Evolutionary conservation across 2,888 invertebrate genomes (phyloP).

Genomic region (Euclidia mi): DNA sequence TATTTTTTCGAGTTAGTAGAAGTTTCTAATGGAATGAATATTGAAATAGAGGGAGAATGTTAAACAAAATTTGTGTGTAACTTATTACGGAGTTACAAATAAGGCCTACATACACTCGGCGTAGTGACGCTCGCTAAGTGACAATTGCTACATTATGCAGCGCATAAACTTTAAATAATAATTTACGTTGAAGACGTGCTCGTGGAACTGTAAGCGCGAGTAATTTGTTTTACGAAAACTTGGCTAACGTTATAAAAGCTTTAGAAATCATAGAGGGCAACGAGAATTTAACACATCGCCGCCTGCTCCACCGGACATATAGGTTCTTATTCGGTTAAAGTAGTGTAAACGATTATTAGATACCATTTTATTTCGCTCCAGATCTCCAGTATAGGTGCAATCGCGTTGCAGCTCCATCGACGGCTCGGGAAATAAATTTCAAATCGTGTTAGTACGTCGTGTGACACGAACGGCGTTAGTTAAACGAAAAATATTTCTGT

Average conservation of each 20-base stretch:
- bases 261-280: slow-evolving; percentile 10
- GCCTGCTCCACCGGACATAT: not conserved
- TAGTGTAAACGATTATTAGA: slow-evolving; percentile 46
- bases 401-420: slow-evolving; percentile 55
- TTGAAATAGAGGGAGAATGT: slow-evolving; percentile 7
- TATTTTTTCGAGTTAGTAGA: slow-evolving; percentile 35
- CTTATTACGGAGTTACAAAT: slow-evolving; percentile 1
- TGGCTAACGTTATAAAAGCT: slow-evolving; percentile 7
- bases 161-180: slow-evolving; percentile 15
- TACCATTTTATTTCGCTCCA: slow-evolving; percentile 46
- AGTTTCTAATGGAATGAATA: slow-evolving; percentile 30
- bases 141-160: slow-evolving; percentile 10
- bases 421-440: slow-evolving; percentile 78
- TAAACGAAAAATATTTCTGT: slow-evolving; percentile 84
- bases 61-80: not conserved
- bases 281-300: not conserved
- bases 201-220: slow-evolving; percentile 6
- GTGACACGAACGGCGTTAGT: slow-evolving; percentile 76
- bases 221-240: slow-evolving; percentile 23
- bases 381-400: slow-evolving; percentile 48
- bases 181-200: slow-evolving; percentile 7
- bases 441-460: slow-evolving; percentile 75
- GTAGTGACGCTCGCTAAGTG: slow-evolving; percentile 5
- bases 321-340: slow-evolving; percentile 15
- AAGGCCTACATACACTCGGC: not conserved